phyloP scores from a whole-genome alignment of 2,888 invertebrate species.

The Drosophila testacea region DNA sequence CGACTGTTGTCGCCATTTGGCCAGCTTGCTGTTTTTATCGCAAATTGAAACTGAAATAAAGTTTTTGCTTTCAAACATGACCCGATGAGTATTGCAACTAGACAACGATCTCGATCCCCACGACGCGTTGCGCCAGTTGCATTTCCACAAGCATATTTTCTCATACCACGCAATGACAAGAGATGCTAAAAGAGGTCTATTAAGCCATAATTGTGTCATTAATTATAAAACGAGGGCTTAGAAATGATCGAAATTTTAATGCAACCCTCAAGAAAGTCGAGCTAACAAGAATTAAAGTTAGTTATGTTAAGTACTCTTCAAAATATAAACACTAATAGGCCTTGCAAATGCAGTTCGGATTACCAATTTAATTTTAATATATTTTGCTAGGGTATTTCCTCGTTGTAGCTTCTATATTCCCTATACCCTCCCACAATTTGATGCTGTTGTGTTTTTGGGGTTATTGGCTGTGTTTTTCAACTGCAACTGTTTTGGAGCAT shows the following conservation, averaged over 20 bases:
- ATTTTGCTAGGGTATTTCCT: slow-evolving; percentile 14
- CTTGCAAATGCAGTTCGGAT: too few relatives aligned
- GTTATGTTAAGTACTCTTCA: too few relatives aligned
- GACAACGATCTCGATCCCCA: slow-evolving; percentile 29
- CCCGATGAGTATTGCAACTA: slow-evolving; percentile 29
- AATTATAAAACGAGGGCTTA: neutral
- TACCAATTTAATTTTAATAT: neutral
- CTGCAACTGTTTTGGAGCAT: slow-evolving; percentile 33
- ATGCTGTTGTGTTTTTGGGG: slow-evolving; percentile 11
- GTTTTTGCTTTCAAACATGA: slow-evolving; percentile 52
- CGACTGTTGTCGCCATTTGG: slow-evolving; percentile 56
- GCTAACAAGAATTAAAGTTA: too few relatives aligned
- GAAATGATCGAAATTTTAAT: too few relatives aligned
- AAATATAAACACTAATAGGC: too few relatives aligned
- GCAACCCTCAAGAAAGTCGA: too few relatives aligned
- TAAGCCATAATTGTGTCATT: neutral
- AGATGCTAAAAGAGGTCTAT: neutral
- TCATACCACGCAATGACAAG: neutral
- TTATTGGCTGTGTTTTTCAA: slow-evolving; percentile 34
- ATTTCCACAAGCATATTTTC: slow-evolving; percentile 46
- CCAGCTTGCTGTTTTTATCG: slow-evolving; percentile 67
- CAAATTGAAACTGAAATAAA: slow-evolving; percentile 79
- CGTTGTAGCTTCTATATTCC: neutral
- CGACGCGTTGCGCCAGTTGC: slow-evolving; percentile 36
- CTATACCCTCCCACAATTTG: neutral